These are phyloP conservation scores for Megalops atlanticus DNA, from an alignment of 2,113 vertebrate species.

Conservation along the genomic window DNA sequence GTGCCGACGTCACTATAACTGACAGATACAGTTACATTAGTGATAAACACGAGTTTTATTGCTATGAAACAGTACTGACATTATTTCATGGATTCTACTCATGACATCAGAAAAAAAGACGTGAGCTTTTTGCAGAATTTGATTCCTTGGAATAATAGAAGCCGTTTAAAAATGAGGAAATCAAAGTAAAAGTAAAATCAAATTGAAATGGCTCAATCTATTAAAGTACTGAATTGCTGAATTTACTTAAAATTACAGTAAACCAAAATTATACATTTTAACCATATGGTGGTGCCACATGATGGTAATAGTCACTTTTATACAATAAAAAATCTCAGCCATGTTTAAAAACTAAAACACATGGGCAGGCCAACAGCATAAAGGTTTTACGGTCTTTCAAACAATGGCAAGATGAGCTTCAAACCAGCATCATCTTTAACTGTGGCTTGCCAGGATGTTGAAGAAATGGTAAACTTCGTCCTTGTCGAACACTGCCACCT, in stretches of 20 bases:
- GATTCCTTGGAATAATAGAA: background rate
- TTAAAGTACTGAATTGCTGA: background rate
- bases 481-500: constrained; percentile 92
- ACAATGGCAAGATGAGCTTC: background rate
- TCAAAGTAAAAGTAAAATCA: background rate
- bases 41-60: background rate
- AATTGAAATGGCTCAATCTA: no score
- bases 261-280: background rate
- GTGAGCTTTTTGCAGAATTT: background rate
- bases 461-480: constrained; percentile 97
- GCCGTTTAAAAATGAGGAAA: background rate
- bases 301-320: background rate
- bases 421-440: constrained; percentile 60
- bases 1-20: no score
- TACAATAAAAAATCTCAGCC: background rate
- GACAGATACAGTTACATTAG: background rate
- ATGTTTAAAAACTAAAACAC: background rate
- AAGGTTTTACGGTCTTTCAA: background rate
- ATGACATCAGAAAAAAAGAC: background rate
- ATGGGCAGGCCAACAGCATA: background rate
- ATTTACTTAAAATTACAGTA: background rate
- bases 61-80: background rate
- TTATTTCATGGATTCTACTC: background rate
- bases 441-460: constrained; percentile 91
- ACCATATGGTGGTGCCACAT: background rate